Conservation (phyloP, 2,888 invertebrate genomes). For the Carpatolechia fugitivella region DNA sequence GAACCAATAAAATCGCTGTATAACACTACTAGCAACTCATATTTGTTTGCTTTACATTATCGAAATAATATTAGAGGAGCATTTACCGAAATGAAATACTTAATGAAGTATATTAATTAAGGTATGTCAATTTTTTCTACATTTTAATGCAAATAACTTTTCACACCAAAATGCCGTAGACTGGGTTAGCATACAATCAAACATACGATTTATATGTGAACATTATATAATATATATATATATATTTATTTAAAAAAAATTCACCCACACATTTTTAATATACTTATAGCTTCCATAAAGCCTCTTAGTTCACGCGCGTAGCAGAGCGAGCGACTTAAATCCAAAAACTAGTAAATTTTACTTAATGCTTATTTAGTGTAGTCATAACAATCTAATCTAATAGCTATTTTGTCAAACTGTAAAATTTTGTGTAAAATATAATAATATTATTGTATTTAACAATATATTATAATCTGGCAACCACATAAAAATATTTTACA, state of each 20-base stretch:
- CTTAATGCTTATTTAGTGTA: too few relatives aligned
- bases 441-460: too few relatives aligned
- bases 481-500: too few relatives aligned
- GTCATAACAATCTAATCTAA: too few relatives aligned
- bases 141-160: background rate
- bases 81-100: background rate
- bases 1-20: slow-evolving; percentile 13
- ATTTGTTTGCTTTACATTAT: slow-evolving; percentile 4
- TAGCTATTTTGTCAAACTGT: too few relatives aligned
- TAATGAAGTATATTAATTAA: background rate
- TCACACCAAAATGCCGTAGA: slow-evolving; percentile 42
- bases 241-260: background rate
- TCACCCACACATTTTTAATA: background rate
- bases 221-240: background rate
- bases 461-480: too few relatives aligned
- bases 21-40: background rate
- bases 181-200: slow-evolving; percentile 34
- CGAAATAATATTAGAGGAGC: background rate
- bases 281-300: background rate
- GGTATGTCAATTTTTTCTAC: background rate
- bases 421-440: too few relatives aligned
- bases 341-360: too few relatives aligned
- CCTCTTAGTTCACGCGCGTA: background rate
- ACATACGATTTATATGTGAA: background rate
- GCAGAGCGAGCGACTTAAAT: too few relatives aligned